Percentiles rank a stretch among this genome's conserved stretches.
Conservation (phyloP, 1,140 invertebrate species). For the Mylabris phalerata region DNA sequence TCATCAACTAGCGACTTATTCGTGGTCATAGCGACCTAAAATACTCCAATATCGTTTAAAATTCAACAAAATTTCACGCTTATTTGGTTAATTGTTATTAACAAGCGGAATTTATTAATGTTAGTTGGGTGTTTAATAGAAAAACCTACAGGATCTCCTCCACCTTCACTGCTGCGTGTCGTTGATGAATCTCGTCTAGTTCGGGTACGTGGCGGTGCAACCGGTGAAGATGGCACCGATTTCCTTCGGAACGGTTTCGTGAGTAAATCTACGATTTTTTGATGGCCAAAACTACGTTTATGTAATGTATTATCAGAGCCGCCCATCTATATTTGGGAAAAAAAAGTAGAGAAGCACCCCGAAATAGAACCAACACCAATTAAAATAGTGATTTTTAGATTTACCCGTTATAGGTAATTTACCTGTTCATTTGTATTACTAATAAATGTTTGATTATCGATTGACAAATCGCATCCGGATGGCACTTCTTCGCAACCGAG, state of each 20-base stretch:
- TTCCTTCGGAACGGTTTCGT: constrained; percentile 58
- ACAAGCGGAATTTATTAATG: not conserved
- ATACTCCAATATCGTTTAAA: not conserved
- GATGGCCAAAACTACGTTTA: constrained; percentile 32
- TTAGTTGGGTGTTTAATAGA: no score
- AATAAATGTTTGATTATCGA: constrained; percentile 47
- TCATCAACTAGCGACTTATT: constrained; percentile 70
- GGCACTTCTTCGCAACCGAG: constrained; percentile 80
- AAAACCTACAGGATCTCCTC: constrained; percentile 36
- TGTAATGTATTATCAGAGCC: constrained; percentile 30
- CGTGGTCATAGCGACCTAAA: constrained; percentile 38
- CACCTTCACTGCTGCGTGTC: constrained; percentile 37
- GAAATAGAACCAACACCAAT: not conserved
- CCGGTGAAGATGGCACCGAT: constrained; percentile 56
- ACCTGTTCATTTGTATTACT: constrained; percentile 37
- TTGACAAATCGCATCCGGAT: constrained; percentile 68
- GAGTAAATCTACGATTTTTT: constrained; percentile 50
- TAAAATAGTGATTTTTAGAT: not conserved
- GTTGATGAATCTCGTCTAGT: constrained; percentile 44
- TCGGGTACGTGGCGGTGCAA: constrained; percentile 44
- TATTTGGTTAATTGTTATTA: not conserved
- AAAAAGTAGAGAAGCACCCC: not conserved
- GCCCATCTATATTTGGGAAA: constrained; percentile 31
- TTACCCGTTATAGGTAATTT: constrained; percentile 1
- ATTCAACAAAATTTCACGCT: not conserved